Base-by-base conservation (phyloP, 1,140 invertebrate genomes). In the Caenorhabditis tropicalis region DNA sequence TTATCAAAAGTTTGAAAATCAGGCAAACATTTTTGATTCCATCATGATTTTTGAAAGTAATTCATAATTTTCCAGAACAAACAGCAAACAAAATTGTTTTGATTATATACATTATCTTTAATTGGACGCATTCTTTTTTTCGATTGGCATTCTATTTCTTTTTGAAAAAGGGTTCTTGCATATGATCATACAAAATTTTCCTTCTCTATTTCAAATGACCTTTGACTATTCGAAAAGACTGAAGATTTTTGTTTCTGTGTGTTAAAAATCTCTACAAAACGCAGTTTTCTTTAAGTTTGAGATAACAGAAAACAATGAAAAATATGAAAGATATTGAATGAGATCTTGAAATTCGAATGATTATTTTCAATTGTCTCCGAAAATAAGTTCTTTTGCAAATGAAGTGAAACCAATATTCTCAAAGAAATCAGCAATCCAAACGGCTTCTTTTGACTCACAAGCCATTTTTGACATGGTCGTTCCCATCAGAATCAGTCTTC, bases 401-500 rank as follows among this genome's bases (percentile, higher is more conserved):
- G 65, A 74, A 3, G 33, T 74, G 65, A 74, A 74, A 12, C 65
- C 65, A 46, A 74, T 74, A 43, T 74, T 74, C n/a, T 74, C 65
- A 24, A 74, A 74, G 21, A 74, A 74, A 12, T 74, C 36, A 74
- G 65, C 65, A 46, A 74, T 74, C 65, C 65, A 74, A 43, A 74
- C 65, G 15, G 65, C 65, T 74, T 74, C 65, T 31, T 74, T 74
- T 19, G 65, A 74, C 15, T 74, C 65, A 74, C 65, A 74, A 7
- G 65, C 65, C 65, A 74, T 74, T 74, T 74, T 74, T 46, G 65
- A 74, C 65, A 74, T 74, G 33, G 65, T 33, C 24, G 65, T 74
- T 21, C 65, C 65, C 65, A 74, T 74, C 2, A 74, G n/a, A 74
- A 74, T 74, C 15, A 74, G 15, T 24, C 65, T 12, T 12, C 65